Percentiles rank a stretch among this genome's conserved stretches.
phyloP scores from a whole-genome alignment of 2,113 vertebrate species.

The Furnarius figulus region DNA sequence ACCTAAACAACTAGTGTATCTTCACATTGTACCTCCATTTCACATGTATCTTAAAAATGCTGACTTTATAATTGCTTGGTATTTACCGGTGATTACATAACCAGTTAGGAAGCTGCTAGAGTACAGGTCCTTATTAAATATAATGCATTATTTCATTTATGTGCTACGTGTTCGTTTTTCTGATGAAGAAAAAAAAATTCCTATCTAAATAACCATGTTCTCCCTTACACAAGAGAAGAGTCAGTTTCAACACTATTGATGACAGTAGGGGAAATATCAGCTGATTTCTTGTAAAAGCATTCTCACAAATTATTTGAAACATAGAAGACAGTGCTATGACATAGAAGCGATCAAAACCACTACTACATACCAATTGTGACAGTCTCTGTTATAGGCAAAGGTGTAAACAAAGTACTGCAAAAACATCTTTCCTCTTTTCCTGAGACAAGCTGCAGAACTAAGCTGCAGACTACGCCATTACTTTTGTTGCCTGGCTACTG shows the following conservation, averaged over 20 bases:
- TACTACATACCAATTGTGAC: rapidly evolving
- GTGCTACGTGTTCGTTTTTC: neutral
- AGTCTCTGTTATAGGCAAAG: neutral
- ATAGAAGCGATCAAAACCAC: neutral
- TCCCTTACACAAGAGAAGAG: neutral
- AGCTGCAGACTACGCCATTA: neutral
- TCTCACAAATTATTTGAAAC: neutral
- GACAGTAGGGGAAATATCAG: neutral
- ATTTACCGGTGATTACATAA: neutral
- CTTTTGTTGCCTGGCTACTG: neutral
- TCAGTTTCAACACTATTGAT: neutral
- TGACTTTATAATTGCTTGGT: neutral
- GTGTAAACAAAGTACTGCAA: neutral
- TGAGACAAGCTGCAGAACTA: neutral
- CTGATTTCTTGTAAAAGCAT: neutral
- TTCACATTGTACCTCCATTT: neutral
- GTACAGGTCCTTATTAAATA: neutral
- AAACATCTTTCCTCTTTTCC: neutral
- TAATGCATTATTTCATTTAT: neutral
- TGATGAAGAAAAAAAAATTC: neutral
- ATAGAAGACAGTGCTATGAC: neutral
- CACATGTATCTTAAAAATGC: neutral
- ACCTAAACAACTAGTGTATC: neutral
- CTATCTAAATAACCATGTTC: neutral
- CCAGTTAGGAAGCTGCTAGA: neutral